Percentiles rank a stretch among this genome's conserved stretches.
These are phyloP conservation scores for Peromyscus leucopus DNA, from an alignment of 2,113 vertebrate species.

Conservation along the genomic window DNA sequence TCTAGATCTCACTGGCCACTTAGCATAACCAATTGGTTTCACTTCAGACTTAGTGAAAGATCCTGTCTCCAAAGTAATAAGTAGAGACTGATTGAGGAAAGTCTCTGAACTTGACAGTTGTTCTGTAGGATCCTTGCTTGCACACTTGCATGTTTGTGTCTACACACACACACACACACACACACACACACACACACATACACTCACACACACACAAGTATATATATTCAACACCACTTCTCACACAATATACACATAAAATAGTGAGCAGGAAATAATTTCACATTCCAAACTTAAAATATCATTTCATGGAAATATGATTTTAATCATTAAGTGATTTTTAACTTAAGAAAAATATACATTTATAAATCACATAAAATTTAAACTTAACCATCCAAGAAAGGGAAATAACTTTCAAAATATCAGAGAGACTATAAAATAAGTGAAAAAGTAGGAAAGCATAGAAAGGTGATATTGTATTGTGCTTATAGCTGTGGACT, in stretches of 20 bases:
- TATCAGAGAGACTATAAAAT: not conserved
- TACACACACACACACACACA: not conserved
- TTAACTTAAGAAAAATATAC: not conserved
- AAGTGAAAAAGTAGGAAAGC: not conserved
- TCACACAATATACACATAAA: not conserved
- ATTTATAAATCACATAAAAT: not conserved
- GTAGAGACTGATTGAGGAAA: not conserved
- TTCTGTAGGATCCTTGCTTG: accelerated
- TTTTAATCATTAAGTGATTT: not conserved
- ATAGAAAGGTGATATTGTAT: not conserved
- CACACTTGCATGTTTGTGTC: not conserved
- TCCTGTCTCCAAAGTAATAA: not conserved
- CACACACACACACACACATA: not conserved
- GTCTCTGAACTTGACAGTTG: not conserved
- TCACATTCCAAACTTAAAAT: not conserved
- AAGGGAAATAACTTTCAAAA: not conserved
- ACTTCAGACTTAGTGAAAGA: not conserved
- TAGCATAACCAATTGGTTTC: not conserved
- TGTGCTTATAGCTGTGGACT: not conserved
- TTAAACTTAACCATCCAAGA: not conserved
- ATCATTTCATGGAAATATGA: not conserved
- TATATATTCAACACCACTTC: not conserved
- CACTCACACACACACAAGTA: not conserved
- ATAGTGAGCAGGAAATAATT: not conserved
- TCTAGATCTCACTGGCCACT: too few relatives aligned